Base-by-base conservation (phyloP, 2,888 invertebrate species). In the Palloptera scutellata region DNA sequence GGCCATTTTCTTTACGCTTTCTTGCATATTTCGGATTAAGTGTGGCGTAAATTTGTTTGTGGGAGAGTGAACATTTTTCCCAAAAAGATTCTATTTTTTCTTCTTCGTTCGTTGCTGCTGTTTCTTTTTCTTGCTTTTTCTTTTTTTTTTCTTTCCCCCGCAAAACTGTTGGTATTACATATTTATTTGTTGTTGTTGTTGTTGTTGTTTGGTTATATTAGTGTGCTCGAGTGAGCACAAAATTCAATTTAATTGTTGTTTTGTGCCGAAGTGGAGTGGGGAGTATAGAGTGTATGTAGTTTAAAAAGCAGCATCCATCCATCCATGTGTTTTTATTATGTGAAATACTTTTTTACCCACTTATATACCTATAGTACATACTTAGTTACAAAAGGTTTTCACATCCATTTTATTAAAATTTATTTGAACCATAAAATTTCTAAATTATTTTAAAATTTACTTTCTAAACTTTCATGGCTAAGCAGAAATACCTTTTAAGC, bases 211-310 rank as follows among this genome's bases (percentile, higher is more conserved):
- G 30, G 58, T 67, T 62, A 43, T 57, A 17, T 64, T 75, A 78
- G 78, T 78, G 77, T 80, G 79, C 79, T 80, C 78, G 77, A 75
- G 78, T 76, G 73, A 79, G 79, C 80, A 75, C 77, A 78, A 80
- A 79, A 80, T 79, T 79, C 76, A 76, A 79, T 79, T 80, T 79
- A 79, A 79, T 79, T 79, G 81, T 30, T 51, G 41, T 11, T 40
- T 20, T 6, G 41, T 9, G n/a, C 51, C 41, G 19, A 13, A 70
- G 69, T 68, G 52, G 61, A 67, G 69, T 64, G 67, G 63, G 67
- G 63, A n/a, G 41, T 17, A 11, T 11, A 42, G 51, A 15, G n/a
- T n/a, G n/a, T n/a, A n/a, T n/a, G n/a, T n/a, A n/a, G n/a, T n/a
- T 6, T 45, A 54, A 53, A n/a, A 63, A 17, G 42, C 53, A 51